Conservation (phyloP, 2,113 vertebrate genomes). For the Cololabis saira region DNA sequence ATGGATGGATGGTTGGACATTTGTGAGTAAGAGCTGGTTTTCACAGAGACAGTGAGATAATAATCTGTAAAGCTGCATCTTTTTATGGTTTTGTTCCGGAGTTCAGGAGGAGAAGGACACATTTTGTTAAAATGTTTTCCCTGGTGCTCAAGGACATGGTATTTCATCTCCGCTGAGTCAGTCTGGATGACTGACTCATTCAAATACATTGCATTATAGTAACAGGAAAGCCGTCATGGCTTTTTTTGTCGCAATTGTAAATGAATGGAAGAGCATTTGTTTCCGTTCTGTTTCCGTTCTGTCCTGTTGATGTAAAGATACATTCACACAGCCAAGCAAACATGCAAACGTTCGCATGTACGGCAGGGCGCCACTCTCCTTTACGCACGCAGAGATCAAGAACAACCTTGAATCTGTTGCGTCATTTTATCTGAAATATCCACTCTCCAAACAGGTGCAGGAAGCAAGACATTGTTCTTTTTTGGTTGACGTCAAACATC, state of each 20-base stretch:
- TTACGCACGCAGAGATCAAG: slow-evolving; percentile 5
- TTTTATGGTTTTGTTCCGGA: too few relatives aligned
- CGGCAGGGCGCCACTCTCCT: background rate
- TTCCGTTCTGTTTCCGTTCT: slow-evolving; percentile 16
- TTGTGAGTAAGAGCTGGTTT: too few relatives aligned
- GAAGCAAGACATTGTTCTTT: background rate
- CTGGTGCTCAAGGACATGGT: background rate
- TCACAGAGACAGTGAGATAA: too few relatives aligned
- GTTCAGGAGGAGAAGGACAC: too few relatives aligned
- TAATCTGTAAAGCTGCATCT: too few relatives aligned
- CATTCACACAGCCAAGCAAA: too few relatives aligned
- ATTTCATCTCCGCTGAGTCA: background rate
- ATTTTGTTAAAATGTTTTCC: too few relatives aligned
- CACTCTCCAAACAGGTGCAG: background rate
- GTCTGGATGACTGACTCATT: slow-evolving; percentile 3
- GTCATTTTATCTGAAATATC: slow-evolving; percentile 13
- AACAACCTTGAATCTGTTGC: background rate
- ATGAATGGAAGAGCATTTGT: slow-evolving; percentile 12
- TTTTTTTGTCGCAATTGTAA: slow-evolving; percentile 16
- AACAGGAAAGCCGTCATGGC: slow-evolving; percentile 4
- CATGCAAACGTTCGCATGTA: too few relatives aligned
- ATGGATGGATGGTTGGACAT: too few relatives aligned
- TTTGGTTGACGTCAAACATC: background rate
- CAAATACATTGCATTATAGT: background rate
- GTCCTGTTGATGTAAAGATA: slow-evolving; percentile 17